Percentiles rank a stretch among this genome's conserved stretches.
Evolutionary conservation across 2,113 vertebrate species (phyloP).

Genomic region (Campylomormyrus numenius): DNA sequence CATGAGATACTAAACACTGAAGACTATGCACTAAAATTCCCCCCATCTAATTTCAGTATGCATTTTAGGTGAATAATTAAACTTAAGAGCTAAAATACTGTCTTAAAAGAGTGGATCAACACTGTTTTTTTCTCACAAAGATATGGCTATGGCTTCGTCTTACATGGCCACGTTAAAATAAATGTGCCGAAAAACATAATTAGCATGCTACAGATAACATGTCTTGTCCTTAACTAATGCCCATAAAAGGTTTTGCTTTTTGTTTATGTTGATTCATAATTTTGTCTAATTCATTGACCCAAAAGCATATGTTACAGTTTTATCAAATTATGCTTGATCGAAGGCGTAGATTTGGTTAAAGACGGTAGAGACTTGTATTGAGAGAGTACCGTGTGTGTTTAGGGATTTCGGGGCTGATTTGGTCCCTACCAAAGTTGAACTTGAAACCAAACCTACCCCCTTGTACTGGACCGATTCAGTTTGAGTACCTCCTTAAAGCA

Average conservation of each 20-base stretch:
- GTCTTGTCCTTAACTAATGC: neutral
- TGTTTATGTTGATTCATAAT: neutral
- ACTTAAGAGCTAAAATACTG: neutral
- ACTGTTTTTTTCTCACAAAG: neutral
- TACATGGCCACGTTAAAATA: neutral
- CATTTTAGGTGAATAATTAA: slow-evolving; percentile 7
- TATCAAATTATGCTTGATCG: neutral
- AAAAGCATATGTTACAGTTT: neutral
- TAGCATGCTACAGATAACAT: neutral
- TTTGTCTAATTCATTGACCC: neutral
- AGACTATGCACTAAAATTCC: neutral
- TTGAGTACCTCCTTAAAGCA: neutral
- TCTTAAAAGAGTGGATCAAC: neutral
- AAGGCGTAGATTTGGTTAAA: neutral
- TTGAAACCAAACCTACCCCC: neutral
- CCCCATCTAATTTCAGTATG: neutral
- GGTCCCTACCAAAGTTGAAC: neutral
- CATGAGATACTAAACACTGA: neutral
- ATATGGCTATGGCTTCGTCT: neutral
- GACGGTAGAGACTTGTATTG: neutral
- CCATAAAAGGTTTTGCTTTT: neutral
- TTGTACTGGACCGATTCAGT: neutral
- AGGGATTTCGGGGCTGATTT: neutral
- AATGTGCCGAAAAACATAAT: neutral
- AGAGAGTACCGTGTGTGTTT: neutral